Percentiles rank a stretch among this genome's conserved stretches.
Evolutionary conservation across 2,888 invertebrate genomes (phyloP).

Genomic region (Disparrhopalites patrizii): DNA sequence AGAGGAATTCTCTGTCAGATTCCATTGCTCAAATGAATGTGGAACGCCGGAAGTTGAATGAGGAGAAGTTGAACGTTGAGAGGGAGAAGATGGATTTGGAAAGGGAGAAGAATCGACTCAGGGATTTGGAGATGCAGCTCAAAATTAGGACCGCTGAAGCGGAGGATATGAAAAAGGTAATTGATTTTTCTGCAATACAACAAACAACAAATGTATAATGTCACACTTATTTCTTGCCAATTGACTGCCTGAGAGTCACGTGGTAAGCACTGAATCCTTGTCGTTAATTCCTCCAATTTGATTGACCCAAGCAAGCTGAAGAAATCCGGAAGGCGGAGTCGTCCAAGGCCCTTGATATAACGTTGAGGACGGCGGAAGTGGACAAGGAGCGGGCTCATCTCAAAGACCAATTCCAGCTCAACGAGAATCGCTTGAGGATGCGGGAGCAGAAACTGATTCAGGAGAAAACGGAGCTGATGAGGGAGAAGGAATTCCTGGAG

Average conservation of each 20-base stretch:
- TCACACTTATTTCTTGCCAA: too few relatives aligned
- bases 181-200: too few relatives aligned
- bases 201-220: too few relatives aligned
- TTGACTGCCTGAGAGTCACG: too few relatives aligned
- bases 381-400: slow-evolving; percentile 32
- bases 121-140: slow-evolving; percentile 38
- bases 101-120: slow-evolving; percentile 58
- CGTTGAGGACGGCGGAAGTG: slow-evolving; percentile 33
- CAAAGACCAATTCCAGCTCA: slow-evolving; percentile 29
- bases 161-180: slow-evolving; percentile 38
- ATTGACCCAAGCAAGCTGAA: slow-evolving; percentile 33
- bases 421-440: slow-evolving; percentile 32
- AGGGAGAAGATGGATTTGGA: slow-evolving; percentile 61
- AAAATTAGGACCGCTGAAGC: slow-evolving; percentile 38
- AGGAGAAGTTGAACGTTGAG: slow-evolving; percentile 60
- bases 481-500: slow-evolving; percentile 43
- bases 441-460: slow-evolving; percentile 37
- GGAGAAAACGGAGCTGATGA: slow-evolving; percentile 41
- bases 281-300: background rate
- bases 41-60: slow-evolving; percentile 56
- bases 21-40: slow-evolving; percentile 49
- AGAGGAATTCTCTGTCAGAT: slow-evolving; percentile 40
- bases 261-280: too few relatives aligned
- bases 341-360: slow-evolving; percentile 31
- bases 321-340: slow-evolving; percentile 34